Percentiles rank a stretch among this genome's conserved stretches.
Conservation (phyloP, 2,888 invertebrate species). For the Tenthredo distinguenda region DNA sequence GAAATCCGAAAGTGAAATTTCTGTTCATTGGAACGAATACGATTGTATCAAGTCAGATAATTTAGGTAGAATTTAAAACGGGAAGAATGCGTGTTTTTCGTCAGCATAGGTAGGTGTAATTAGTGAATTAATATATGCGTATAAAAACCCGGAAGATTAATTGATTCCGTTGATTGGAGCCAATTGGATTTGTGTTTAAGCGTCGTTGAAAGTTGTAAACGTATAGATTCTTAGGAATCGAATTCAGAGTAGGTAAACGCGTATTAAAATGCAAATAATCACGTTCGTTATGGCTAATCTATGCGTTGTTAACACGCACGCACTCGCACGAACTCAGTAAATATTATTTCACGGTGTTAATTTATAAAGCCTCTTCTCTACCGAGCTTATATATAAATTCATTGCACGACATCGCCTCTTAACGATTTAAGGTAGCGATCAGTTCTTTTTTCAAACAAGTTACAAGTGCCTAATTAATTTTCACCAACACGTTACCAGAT, state of each 20-base stretch:
- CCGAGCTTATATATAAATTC: slow-evolving; percentile 38
- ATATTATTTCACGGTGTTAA: slow-evolving; percentile 48
- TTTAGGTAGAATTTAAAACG: background rate
- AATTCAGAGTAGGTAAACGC: slow-evolving; percentile 9
- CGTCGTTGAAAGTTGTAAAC: background rate
- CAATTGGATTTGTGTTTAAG: background rate
- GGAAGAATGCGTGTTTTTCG: background rate
- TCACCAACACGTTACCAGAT: slow-evolving; percentile 8
- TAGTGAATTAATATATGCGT: slow-evolving; percentile 1
- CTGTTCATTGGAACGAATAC: background rate
- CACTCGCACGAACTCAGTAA: slow-evolving; percentile 32
- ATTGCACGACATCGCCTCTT: slow-evolving; percentile 24
- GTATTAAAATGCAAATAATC: slow-evolving; percentile 48
- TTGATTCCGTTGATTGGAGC: background rate
- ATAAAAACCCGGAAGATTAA: background rate
- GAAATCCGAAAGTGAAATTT: background rate
- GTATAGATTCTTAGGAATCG: slow-evolving; percentile 21
- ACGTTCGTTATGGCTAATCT: slow-evolving; percentile 50
- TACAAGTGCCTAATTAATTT: slow-evolving; percentile 44
- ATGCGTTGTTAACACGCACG: slow-evolving; percentile 46
- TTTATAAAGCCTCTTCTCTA: slow-evolving; percentile 15
- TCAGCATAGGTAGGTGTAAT: background rate
- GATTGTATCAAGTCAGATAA: background rate
- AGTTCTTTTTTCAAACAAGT: slow-evolving; percentile 26
- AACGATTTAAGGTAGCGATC: slow-evolving; percentile 46